Evolutionary conservation across 2,113 vertebrate species (phyloP), one percentile per base, ranked within the genome.

Genomic region (Probosciger aterrimus): DNA sequence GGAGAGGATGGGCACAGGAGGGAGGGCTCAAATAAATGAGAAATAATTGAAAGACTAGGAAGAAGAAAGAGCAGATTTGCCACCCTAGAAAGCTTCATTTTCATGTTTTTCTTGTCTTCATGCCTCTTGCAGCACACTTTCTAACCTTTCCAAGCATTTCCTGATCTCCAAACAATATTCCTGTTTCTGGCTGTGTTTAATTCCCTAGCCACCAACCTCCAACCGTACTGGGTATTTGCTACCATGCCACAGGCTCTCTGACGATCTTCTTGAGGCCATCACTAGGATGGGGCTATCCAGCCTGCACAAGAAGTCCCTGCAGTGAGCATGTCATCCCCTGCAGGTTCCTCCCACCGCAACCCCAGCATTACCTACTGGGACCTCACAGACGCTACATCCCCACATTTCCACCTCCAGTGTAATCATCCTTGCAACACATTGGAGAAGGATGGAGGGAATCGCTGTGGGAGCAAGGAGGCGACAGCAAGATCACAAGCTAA

Each of bases 1-100:
- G 93, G 93, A 93, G 91, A 75, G 81, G 46, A 90, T 2, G 27
- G 68, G 88, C 0, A 0, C 55, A 5, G 80, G 59, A 82, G 47
- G 78, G 69, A 82, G 53, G 88, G 43, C 50, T 88, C 60, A 88
- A 95, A 96, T 79, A 94, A 97, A 94, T 49, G 68, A 76, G 80
- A 84, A 93, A 90, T 91, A 88, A 95, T 33, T 47, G 53, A 62
- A 89, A 24, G 41, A 44, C 78, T 76, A 69, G 55, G 78, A 91
- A 4, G 63, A 87, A 74, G 73, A 90, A 82, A 52, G 33, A 82
- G 24, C 47, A 1, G 82, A 85, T 87, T 59, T 74, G 41, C 53
- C 57, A 69, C 67, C 27, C 39, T 60, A 53, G 79, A 87, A 96
- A 87, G 81, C 92, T 82, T 95, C 10, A 2, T 59, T 90, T 95